phyloP scores from a whole-genome alignment of 2,113 vertebrate species.

The Eolophus roseicapilla region DNA sequence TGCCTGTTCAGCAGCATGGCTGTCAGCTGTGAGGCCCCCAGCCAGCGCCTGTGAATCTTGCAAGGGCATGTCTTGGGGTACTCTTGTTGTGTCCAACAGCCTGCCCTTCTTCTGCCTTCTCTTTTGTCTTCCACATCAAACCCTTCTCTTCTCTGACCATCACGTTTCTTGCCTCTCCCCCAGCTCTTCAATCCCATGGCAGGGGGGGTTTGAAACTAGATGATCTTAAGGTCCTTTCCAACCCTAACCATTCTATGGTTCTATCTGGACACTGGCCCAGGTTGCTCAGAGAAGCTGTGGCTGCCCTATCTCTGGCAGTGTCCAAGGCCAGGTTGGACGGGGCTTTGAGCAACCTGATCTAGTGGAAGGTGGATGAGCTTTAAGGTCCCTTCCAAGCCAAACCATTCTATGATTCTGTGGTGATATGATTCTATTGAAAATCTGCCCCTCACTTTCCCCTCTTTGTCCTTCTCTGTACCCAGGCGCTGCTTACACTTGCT shows the following conservation, averaged over 20 bases:
- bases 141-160: neutral
- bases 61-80: neutral
- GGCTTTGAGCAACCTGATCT: neutral
- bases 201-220: neutral
- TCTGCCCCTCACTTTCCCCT: neutral
- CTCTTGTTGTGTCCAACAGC: neutral
- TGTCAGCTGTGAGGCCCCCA: neutral
- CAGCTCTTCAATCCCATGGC: neutral
- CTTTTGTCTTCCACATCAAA: neutral
- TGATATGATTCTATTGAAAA: neutral
- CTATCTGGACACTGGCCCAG: neutral
- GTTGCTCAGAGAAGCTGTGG: neutral
- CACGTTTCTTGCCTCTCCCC: neutral
- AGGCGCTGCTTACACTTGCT: neutral
- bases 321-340: neutral
- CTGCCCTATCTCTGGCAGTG: neutral
- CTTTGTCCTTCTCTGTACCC: neutral
- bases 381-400: neutral
- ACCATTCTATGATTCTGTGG: neutral
- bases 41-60: neutral
- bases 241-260: neutral
- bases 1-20: rapidly evolving
- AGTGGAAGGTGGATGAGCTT: neutral
- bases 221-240: neutral
- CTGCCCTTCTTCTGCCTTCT: neutral